Conservation (phyloP, 2,113 vertebrate species). For the Scartelaos histophorus region DNA sequence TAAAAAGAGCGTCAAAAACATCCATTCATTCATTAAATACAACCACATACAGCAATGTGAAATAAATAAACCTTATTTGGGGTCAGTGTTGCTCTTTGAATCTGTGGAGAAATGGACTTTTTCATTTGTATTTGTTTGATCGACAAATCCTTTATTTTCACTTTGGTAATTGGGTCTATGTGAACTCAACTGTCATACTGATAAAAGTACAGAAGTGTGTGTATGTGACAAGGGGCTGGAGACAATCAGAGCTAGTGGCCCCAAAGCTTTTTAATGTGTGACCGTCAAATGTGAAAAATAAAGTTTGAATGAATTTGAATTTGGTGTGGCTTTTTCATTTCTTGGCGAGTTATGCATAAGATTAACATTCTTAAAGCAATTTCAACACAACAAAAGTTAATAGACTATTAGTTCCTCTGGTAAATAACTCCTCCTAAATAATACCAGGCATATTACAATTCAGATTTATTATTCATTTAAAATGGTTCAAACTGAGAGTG, state of each 20-base stretch:
- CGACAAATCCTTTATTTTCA: slow-evolving; percentile 15
- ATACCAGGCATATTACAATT: too few relatives aligned
- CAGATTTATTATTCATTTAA: too few relatives aligned
- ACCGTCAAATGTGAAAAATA: slow-evolving; percentile 49
- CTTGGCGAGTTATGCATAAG: not conserved
- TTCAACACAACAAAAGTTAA: too few relatives aligned
- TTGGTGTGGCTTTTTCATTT: slow-evolving; percentile 18
- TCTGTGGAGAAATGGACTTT: slow-evolving; percentile 10
- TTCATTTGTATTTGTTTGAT: slow-evolving; percentile 22
- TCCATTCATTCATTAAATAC: too few relatives aligned
- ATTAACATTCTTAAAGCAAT: too few relatives aligned
- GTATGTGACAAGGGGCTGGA: slow-evolving; percentile 16
- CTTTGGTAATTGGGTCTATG: slow-evolving; percentile 28
- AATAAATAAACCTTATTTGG: not conserved
- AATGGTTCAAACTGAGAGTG: too few relatives aligned
- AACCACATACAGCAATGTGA: too few relatives aligned
- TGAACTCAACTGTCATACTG: slow-evolving; percentile 24
- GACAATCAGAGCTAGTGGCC: slow-evolving; percentile 73
- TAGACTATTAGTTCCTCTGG: not conserved
- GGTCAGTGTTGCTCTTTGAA: slow-evolving; percentile 14
- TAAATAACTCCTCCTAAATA: too few relatives aligned
- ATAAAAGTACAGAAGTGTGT: not conserved
- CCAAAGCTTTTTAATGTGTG: slow-evolving; percentile 58
- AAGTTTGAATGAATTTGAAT: slow-evolving; percentile 57
- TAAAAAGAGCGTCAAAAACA: too few relatives aligned